Percentiles rank a stretch among this genome's conserved stretches.
Conservation (phyloP, 2,797 vertebrate species). For the Phaenicophaeus curvirostris region DNA sequence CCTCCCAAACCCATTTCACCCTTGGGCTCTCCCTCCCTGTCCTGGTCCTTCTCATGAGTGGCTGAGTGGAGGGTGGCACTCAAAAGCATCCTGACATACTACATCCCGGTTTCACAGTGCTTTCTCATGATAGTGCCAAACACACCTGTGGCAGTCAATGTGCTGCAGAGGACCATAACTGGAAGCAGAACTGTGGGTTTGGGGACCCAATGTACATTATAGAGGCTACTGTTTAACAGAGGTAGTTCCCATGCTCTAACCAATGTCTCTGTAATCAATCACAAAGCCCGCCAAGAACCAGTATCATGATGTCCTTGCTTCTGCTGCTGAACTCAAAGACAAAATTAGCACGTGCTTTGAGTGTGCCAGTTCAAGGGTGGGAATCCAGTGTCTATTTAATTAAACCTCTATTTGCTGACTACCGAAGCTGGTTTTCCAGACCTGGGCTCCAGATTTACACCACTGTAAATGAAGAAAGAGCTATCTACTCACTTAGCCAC, state of each 20-base stretch:
- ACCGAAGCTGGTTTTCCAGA: not conserved
- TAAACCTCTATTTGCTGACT: not conserved
- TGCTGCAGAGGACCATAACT: not conserved
- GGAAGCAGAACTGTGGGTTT: not conserved
- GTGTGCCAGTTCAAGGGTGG: not conserved
- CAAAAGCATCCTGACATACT: not conserved
- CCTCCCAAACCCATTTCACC: not conserved
- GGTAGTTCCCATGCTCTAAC: not conserved
- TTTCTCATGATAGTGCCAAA: not conserved
- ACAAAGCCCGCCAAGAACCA: not conserved
- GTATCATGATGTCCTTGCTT: not conserved
- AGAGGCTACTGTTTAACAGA: not conserved
- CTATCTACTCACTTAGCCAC: not conserved
- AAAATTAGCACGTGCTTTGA: not conserved
- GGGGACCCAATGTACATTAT: accelerated
- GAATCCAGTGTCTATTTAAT: not conserved
- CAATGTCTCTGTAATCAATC: not conserved
- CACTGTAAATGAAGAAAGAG: not conserved
- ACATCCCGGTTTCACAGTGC: accelerated
- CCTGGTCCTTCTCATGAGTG: not conserved
- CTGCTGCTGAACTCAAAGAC: not conserved
- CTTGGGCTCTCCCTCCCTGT: not conserved
- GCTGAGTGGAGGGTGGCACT: not conserved
- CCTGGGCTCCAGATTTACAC: not conserved
- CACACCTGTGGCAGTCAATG: not conserved